phyloP scores from a whole-genome alignment of 2,888 invertebrate genomes.

The Tetranychus truncatus region DNA sequence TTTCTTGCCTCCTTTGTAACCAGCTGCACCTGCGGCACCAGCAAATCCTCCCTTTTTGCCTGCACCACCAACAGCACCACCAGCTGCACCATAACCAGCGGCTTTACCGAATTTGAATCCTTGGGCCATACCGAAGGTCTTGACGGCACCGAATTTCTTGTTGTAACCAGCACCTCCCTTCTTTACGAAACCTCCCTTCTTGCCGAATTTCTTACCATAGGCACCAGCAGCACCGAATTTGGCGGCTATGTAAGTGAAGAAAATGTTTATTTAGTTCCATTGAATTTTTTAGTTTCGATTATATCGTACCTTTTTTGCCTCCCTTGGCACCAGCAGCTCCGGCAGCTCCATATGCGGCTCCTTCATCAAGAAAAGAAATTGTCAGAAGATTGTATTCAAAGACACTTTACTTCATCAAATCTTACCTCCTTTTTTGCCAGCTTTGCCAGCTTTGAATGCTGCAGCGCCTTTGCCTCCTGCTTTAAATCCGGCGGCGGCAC shows the following conservation, averaged over 20 bases:
- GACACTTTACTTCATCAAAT: not conserved
- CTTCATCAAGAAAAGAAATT: not conserved
- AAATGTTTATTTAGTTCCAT: not conserved
- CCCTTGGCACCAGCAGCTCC: slow-evolving; percentile 11
- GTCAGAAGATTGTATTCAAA: not conserved
- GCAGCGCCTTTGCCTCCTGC: slow-evolving; percentile 8
- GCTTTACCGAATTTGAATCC: slow-evolving; percentile 23
- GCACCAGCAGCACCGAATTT: slow-evolving; percentile 12
- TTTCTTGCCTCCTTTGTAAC: slow-evolving; percentile 3
- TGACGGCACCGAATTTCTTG: slow-evolving; percentile 14
- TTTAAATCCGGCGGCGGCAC: slow-evolving; percentile 12
- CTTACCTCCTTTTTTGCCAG: slow-evolving; percentile 10
- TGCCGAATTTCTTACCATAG: slow-evolving; percentile 11
- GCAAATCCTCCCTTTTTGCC: slow-evolving; percentile 5
- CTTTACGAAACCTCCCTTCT: slow-evolving; percentile 15
- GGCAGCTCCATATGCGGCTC: slow-evolving; percentile 9
- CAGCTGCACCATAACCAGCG: slow-evolving; percentile 16
- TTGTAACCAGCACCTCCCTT: slow-evolving; percentile 17
- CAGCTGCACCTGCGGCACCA: slow-evolving; percentile 2
- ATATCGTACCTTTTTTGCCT: slow-evolving; percentile 8
- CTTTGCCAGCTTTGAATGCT: slow-evolving; percentile 10
- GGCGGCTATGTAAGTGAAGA: not conserved
- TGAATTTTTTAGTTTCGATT: not conserved
- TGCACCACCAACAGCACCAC: slow-evolving; percentile 4
- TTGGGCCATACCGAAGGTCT: slow-evolving; percentile 13